A percentile compares a stretch with the other conserved stretches of the same genome.
Conservation (phyloP, 2,888 invertebrate species). For the Oasisia sp. region DNA sequence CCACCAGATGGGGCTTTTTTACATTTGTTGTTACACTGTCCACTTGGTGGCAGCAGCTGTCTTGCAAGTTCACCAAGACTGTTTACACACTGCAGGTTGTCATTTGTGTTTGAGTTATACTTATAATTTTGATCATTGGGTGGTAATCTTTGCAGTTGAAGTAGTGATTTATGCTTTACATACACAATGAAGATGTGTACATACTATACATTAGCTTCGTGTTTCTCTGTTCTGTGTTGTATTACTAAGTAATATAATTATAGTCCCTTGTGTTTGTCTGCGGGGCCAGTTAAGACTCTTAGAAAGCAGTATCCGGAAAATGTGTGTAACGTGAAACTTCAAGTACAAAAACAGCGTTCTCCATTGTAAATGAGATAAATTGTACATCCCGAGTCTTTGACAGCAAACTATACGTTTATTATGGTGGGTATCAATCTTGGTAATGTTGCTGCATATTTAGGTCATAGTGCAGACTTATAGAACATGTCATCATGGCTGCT, state of each 20-base stretch:
- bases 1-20: background rate
- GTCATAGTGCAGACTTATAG: background rate
- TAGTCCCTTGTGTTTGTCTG: background rate
- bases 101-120: background rate
- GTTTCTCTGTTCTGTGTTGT: too few species aligned
- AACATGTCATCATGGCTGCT: background rate
- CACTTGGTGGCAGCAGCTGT: constrained; percentile 4
- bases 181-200: background rate
- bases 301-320: background rate
- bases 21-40: background rate
- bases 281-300: background rate
- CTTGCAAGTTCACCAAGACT: background rate
- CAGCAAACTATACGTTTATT: background rate
- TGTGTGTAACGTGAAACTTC: background rate
- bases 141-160: background rate
- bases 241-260: background rate
- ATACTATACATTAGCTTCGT: background rate
- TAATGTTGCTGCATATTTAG: background rate
- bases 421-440: background rate
- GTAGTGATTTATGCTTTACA: background rate
- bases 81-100: background rate
- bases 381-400: background rate
- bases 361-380: background rate
- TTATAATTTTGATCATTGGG: background rate
- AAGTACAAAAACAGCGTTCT: background rate